These are phyloP conservation scores for Oryzias curvinotus DNA, from an alignment of 2,113 vertebrate genomes.

Conservation along the genomic window DNA sequence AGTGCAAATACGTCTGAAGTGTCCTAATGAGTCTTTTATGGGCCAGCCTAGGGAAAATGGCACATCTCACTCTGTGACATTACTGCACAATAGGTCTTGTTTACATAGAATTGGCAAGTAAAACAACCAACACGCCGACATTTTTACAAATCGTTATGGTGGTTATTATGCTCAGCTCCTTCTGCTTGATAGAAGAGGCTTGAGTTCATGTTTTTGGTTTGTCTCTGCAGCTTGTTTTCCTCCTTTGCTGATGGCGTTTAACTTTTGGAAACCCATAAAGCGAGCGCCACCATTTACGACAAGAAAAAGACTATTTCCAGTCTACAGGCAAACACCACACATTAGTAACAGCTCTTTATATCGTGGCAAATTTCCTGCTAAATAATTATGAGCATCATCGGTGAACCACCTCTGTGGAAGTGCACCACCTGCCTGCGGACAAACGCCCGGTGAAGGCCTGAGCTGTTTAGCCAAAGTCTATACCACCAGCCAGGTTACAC, in stretches of 20 bases:
- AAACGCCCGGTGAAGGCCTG: constrained; percentile 64
- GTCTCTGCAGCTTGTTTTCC: constrained; percentile 44
- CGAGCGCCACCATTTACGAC: constrained; percentile 34
- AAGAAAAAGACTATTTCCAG: constrained; percentile 14
- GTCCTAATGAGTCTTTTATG: constrained; percentile 79
- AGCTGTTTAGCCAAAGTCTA: constrained; percentile 72
- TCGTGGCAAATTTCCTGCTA: constrained; percentile 14
- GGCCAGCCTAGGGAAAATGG: constrained; percentile 68
- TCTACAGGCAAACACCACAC: neutral
- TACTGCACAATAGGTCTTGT: constrained; percentile 68
- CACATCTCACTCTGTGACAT: constrained; percentile 69
- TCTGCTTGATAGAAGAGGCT: constrained; percentile 29
- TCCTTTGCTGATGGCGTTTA: neutral
- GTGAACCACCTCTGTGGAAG: constrained; percentile 65
- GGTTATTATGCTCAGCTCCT: constrained; percentile 43
- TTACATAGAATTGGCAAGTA: constrained; percentile 65
- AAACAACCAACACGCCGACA: constrained; percentile 52
- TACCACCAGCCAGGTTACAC: constrained; percentile 68
- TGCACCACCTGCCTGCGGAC: constrained; percentile 67
- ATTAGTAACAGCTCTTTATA: constrained; percentile 5
- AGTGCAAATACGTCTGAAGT: constrained; percentile 76
- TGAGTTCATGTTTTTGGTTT: constrained; percentile 44
- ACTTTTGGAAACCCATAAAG: constrained; percentile 27
- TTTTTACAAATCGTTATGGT: constrained; percentile 60
- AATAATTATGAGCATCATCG: constrained; percentile 57